Evolutionary conservation across 2,888 invertebrate genomes (phyloP).

Genomic region (Eupithecia centaureata): DNA sequence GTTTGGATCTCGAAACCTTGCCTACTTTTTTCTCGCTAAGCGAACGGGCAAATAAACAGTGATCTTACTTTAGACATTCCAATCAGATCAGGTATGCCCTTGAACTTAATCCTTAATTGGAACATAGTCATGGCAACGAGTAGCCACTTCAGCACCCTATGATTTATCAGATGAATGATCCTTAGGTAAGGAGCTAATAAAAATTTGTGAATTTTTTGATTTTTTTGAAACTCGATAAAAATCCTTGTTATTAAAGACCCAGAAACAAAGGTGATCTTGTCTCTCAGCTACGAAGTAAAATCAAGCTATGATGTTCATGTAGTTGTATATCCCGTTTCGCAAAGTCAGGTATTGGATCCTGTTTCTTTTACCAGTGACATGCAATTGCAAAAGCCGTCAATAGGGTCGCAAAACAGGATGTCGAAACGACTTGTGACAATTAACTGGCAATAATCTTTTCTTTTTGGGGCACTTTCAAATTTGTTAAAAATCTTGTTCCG

Average conservation of each 20-base stretch:
- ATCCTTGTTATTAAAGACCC: too few species aligned
- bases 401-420: conserved; percentile 23
- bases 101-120: neutral
- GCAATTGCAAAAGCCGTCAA: conserved; percentile 30
- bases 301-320: conserved; percentile 26
- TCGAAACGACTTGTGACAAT: conserved; percentile 15
- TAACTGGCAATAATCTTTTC: conserved; percentile 7
- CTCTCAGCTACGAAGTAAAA: conserved; percentile 12
- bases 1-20: conserved; percentile 23
- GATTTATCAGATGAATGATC: neutral
- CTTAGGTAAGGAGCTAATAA: neutral
- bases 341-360: conserved; percentile 38
- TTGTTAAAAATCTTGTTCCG: conserved; percentile 13
- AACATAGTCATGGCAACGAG: neutral
- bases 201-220: too few species aligned
- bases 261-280: too few species aligned
- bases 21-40: conserved; percentile 11
- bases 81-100: neutral
- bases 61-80: neutral
- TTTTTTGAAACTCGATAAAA: too few species aligned
- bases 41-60: neutral
- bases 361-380: conserved; percentile 35
- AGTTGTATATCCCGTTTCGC: conserved; percentile 37
- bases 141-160: neutral
- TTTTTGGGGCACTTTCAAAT: conserved; percentile 28